Conservation (phyloP, 92 coral and sea anemone genomes). For the Epizoanthus ramosus region DNA sequence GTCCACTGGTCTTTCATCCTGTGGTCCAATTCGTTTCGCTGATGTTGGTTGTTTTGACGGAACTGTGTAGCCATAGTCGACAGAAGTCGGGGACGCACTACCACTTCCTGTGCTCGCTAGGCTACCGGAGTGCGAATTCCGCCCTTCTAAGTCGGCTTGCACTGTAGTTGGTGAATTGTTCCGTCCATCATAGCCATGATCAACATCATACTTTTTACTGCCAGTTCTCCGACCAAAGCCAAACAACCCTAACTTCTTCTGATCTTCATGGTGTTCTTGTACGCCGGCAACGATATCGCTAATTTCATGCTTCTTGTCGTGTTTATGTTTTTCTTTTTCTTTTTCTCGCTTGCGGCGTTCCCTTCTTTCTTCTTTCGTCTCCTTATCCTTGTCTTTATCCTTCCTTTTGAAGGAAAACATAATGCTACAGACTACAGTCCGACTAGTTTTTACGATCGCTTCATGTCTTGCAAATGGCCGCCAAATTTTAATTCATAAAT, state of each 20-base stretch:
- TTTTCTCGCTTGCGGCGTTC: slow-evolving; percentile 89
- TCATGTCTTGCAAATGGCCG: slow-evolving; percentile 83
- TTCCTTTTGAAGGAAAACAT: slow-evolving; percentile 98
- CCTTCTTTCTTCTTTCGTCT: slow-evolving; percentile 86
- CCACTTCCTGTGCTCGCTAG: slow-evolving; percentile 70
- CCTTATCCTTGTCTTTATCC: slow-evolving; percentile 86
- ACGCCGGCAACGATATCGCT: slow-evolving; percentile 80
- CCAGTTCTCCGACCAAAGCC: slow-evolving; percentile 71
- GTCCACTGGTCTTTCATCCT: slow-evolving; percentile 46
- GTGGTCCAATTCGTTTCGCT: slow-evolving; percentile 5
- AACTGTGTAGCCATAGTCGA: slow-evolving; percentile 25
- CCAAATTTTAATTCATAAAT: slow-evolving; percentile 90
- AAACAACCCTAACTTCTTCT: slow-evolving; percentile 63
- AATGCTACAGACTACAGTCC: slow-evolving; percentile 49
- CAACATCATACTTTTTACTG: slow-evolving; percentile 83
- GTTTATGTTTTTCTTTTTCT: slow-evolving; percentile 75
- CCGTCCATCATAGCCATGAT: slow-evolving; percentile 67
- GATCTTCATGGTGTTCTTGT: slow-evolving; percentile 58
- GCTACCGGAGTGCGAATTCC: slow-evolving; percentile 64
- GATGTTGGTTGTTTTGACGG: slow-evolving; percentile 34
- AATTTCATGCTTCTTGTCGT: slow-evolving; percentile 66
- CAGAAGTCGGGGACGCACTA: slow-evolving; percentile 29
- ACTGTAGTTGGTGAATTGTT: slow-evolving; percentile 53
- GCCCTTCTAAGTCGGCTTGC: slow-evolving; percentile 46
- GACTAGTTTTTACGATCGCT: background rate